Percentiles rank a stretch among this genome's conserved stretches.
Conservation (phyloP, 1,140 invertebrate species). For the Calliphora vicina region DNA sequence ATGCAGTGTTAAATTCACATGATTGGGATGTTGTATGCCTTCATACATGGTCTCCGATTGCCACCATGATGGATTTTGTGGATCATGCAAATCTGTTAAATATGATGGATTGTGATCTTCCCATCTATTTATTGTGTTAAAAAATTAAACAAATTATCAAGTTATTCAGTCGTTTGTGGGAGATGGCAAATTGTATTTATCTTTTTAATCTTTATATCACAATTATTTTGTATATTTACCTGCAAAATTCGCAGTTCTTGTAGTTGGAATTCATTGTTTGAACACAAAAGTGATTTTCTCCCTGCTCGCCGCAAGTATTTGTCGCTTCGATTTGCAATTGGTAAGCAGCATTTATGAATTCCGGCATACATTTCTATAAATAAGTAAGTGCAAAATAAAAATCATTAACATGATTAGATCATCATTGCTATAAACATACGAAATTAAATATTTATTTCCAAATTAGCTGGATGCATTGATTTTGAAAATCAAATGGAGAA, state of each 20-base stretch:
- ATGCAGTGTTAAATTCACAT: constrained; percentile 91
- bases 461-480: neutral
- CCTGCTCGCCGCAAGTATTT: constrained; percentile 90
- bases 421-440: neutral
- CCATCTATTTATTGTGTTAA: constrained; percentile 42
- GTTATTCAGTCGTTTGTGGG: neutral
- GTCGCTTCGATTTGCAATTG: constrained; percentile 87
- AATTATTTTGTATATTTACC: constrained; percentile 43
- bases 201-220: neutral
- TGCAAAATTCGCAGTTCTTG: constrained; percentile 67
- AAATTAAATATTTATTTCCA: neutral
- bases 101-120: constrained; percentile 65
- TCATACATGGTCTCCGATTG: constrained; percentile 98
- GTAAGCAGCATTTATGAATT: constrained; percentile 96
- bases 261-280: constrained; percentile 77
- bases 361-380: constrained; percentile 87
- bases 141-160: neutral
- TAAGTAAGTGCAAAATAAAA: neutral
- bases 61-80: constrained; percentile 95
- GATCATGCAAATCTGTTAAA: constrained; percentile 90
- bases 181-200: neutral
- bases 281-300: constrained; percentile 83
- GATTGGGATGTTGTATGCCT: constrained; percentile 86
- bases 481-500: neutral
- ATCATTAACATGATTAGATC: neutral